A percentile compares a stretch with the other conserved stretches of the same genome.
These are phyloP conservation scores for Busseola fusca DNA, from an alignment of 2,888 invertebrate genomes.

Conservation along the genomic window DNA sequence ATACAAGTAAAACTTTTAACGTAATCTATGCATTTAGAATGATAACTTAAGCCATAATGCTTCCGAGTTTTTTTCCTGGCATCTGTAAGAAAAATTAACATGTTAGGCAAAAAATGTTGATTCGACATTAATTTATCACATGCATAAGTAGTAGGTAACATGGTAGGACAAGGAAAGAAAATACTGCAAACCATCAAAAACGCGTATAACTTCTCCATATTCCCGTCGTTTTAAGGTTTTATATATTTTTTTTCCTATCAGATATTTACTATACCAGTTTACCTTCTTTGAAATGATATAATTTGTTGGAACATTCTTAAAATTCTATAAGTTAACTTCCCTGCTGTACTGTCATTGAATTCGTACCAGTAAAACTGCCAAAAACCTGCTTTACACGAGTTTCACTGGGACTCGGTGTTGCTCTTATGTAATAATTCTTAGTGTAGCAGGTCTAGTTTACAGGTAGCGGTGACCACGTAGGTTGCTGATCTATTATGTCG, in stretches of 20 bases:
- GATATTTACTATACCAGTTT: neutral
- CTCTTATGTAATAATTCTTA: neutral
- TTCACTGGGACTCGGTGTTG: too few species aligned
- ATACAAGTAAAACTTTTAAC: conserved; percentile 78
- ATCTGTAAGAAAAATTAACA: conserved; percentile 59
- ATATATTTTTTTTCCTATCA: neutral
- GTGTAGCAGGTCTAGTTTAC: neutral
- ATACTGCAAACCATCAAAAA: neutral
- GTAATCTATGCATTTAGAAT: conserved; percentile 71
- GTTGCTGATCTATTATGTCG: neutral
- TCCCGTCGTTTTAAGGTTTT: neutral
- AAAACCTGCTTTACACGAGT: neutral
- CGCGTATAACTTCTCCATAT: neutral
- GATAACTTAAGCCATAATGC: conserved; percentile 77
- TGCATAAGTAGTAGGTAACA: neutral
- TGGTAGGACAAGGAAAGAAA: neutral
- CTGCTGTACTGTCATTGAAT: neutral
- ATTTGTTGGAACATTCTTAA: neutral
- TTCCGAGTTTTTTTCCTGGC: conserved; percentile 67
- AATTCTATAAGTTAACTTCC: neutral
- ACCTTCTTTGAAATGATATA: neutral
- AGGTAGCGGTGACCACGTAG: neutral
- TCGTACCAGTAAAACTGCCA: neutral
- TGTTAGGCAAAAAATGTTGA: neutral
- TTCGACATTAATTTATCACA: neutral